Percentiles rank a stretch among this genome's conserved stretches.
phyloP scores from a whole-genome alignment of 2,113 vertebrate genomes.

The Trochalopteron elliotii region DNA sequence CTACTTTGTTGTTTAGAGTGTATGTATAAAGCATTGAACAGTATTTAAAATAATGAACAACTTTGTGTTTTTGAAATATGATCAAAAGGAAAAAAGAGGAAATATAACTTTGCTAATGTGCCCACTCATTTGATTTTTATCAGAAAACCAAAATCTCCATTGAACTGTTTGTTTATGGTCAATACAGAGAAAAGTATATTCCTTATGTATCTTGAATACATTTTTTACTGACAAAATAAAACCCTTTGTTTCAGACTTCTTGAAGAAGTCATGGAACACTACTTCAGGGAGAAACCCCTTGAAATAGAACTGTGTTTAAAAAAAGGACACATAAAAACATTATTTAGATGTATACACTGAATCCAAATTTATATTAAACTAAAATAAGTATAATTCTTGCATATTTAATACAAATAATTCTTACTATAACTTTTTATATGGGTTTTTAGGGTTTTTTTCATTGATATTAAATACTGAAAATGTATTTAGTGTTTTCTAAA shows the following conservation, averaged over 20 bases:
- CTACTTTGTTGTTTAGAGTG: neutral
- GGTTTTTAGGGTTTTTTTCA: neutral
- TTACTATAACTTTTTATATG: neutral
- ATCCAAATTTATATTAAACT: neutral
- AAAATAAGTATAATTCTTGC: neutral
- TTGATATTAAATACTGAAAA: neutral
- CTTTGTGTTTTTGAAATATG: neutral
- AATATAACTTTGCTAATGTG: neutral
- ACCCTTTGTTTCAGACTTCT: neutral
- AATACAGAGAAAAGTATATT: neutral
- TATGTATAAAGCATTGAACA: neutral
- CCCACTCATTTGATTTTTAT: neutral
- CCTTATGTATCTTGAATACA: neutral
- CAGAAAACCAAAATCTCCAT: neutral
- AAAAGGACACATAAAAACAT: neutral
- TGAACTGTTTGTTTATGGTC: neutral
- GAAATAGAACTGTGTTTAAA: neutral
- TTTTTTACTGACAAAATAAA: neutral
- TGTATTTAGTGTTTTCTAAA: neutral
- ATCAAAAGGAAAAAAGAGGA: neutral
- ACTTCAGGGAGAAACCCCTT: neutral
- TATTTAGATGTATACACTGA: neutral
- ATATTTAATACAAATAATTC: neutral
- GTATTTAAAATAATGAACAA: neutral
- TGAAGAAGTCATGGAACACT: neutral